These are phyloP conservation scores for Heliocidaris tuberculata DNA, from an alignment of 35 echinoderm and acorn worm genomes.

Conservation along the genomic window DNA sequence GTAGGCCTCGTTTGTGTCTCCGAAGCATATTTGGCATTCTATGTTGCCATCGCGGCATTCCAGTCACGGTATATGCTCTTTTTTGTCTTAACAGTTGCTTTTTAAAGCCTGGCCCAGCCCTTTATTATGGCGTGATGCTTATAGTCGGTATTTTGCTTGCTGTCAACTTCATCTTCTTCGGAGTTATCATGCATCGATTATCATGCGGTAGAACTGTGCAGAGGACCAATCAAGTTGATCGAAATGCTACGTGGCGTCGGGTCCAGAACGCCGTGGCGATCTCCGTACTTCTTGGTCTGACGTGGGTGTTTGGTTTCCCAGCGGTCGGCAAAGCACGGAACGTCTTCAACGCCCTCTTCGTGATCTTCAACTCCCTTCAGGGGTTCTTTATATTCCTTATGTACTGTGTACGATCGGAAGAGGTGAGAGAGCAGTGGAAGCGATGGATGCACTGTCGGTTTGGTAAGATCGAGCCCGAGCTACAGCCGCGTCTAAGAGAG, in stretches of 20 bases:
- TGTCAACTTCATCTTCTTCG: slow-evolving; percentile 27
- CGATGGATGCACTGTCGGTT: slow-evolving; percentile 5
- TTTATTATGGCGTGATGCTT: slow-evolving; percentile 17
- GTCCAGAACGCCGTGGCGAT: slow-evolving; percentile 53
- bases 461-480: neutral
- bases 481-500: no score
- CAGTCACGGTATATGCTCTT: no score
- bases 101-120: slow-evolving; percentile 10
- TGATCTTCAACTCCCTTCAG: slow-evolving; percentile 60
- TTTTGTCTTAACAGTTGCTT: slow-evolving; percentile 36
- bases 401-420: slow-evolving; percentile 48
- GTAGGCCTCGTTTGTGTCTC: no score
- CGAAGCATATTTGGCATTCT: no score
- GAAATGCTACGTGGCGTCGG: neutral
- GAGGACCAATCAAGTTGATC: neutral
- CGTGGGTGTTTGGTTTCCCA: slow-evolving; percentile 52
- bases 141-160: neutral
- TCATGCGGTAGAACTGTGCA: slow-evolving; percentile 1
- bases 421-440: slow-evolving; percentile 23
- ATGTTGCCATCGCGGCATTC: no score
- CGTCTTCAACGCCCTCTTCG: slow-evolving; percentile 47
- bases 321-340: slow-evolving; percentile 9
- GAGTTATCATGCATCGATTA: neutral
- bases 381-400: slow-evolving; percentile 80
- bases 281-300: slow-evolving; percentile 40